Evolutionary conservation across 2,888 invertebrate genomes (phyloP).

Genomic region (Crossocerus cetratus): DNA sequence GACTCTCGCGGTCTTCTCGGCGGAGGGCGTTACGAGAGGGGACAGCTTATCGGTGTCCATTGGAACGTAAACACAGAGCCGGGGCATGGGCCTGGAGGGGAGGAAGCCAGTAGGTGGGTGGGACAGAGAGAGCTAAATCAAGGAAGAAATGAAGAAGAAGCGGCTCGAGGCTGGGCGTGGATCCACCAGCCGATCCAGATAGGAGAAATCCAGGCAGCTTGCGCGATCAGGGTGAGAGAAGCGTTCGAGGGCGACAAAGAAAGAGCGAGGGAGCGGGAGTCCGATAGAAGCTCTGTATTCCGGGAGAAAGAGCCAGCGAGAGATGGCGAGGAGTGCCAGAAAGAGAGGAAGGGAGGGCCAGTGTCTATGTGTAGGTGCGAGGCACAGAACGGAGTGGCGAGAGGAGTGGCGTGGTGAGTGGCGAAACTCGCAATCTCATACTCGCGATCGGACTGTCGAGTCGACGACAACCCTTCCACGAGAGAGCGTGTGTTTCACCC

Average conservation of each 20-base stretch:
- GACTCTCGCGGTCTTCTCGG: no score
- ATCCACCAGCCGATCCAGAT: constrained; percentile 19
- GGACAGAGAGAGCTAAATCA: background rate
- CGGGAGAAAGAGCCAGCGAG: background rate
- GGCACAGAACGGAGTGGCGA: constrained; percentile 5
- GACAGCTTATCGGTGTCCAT: background rate
- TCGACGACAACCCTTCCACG: constrained; percentile 47
- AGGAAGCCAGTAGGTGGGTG: background rate
- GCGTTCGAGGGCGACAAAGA: constrained; percentile 1
- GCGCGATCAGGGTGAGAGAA: constrained; percentile 27
- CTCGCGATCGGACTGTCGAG: constrained; percentile 56
- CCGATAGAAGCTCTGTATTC: background rate
- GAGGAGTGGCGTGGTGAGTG: constrained; percentile 48
- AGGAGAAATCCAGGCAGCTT: constrained; percentile 25
- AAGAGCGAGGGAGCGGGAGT: background rate
- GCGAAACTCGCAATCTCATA: constrained; percentile 49
- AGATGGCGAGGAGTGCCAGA: background rate
- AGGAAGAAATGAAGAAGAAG: background rate
- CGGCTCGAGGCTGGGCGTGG: constrained; percentile 7
- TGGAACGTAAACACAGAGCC: background rate
- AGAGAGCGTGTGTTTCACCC: constrained; percentile 34
- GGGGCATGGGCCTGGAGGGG: background rate
- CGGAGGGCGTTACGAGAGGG: background rate
- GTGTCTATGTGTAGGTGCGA: background rate
- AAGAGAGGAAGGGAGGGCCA: background rate